Evolutionary conservation across 2,113 vertebrate species (phyloP).

Genomic region (Misgurnus anguillicaudatus): DNA sequence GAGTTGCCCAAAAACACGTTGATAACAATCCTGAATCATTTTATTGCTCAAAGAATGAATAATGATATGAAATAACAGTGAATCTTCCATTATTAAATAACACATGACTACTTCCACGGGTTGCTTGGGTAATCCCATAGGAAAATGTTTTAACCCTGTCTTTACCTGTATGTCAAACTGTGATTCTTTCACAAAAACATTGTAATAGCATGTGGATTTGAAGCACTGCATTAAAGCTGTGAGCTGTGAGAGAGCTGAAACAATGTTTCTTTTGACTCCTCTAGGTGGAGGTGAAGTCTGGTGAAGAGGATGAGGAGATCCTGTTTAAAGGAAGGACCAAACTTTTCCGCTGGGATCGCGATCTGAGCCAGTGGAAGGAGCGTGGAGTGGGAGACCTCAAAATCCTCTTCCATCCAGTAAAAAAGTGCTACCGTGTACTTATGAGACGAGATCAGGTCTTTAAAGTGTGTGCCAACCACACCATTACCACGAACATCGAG

Average conservation of each 20-base stretch:
- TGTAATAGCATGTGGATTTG: too few species aligned
- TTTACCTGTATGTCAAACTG: too few species aligned
- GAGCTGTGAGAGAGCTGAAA: not conserved
- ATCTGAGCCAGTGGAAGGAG: conserved; percentile 90
- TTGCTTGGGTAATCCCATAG: too few species aligned
- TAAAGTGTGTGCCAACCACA: conserved; percentile 95
- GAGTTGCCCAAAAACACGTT: too few species aligned
- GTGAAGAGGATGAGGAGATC: conserved; percentile 97
- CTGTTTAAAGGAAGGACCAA: conserved; percentile 92
- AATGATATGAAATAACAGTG: too few species aligned
- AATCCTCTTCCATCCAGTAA: conserved; percentile 90
- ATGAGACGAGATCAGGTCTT: conserved; percentile 96
- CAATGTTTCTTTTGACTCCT: not conserved
- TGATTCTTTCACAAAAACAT: too few species aligned
- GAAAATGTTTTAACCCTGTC: too few species aligned
- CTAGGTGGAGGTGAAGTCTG: conserved; percentile 95
- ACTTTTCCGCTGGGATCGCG: conserved; percentile 92
- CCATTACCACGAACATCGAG: conserved; percentile 85
- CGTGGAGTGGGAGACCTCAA: conserved; percentile 94
- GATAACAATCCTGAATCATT: too few species aligned
- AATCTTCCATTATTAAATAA: too few species aligned
- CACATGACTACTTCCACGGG: too few species aligned
- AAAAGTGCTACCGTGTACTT: conserved; percentile 86
- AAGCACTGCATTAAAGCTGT: too few species aligned
- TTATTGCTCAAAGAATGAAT: too few species aligned